These are phyloP conservation scores for Anguilla megastoma DNA, from an alignment of 2,797 vertebrate species.

Conservation along the genomic window DNA sequence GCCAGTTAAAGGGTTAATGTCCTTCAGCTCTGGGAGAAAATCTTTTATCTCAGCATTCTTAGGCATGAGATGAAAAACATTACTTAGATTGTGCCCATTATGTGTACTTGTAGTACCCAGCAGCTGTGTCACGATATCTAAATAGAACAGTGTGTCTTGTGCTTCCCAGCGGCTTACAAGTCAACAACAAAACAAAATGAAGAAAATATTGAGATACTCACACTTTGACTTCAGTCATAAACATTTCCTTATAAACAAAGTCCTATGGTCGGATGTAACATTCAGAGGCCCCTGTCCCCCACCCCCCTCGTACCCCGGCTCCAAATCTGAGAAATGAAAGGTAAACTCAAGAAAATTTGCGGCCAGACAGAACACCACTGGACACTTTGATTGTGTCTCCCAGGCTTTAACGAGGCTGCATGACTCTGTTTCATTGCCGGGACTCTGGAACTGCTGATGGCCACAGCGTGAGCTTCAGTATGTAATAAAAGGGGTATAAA, in stretches of 20 bases:
- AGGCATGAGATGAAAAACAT: not conserved
- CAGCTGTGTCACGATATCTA: not conserved
- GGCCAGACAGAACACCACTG: not conserved
- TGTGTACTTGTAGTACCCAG: not conserved
- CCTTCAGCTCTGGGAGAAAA: constrained; percentile 2
- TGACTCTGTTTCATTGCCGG: not conserved
- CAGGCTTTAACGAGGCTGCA: not conserved
- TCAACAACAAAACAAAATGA: not conserved
- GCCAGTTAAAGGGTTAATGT: not conserved
- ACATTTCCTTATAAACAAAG: not conserved
- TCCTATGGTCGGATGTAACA: not conserved
- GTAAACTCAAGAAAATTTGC: not conserved
- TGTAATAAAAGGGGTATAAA: not conserved
- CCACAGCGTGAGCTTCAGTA: not conserved
- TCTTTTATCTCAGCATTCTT: not conserved
- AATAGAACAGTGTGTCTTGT: not conserved
- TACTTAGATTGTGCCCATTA: not conserved
- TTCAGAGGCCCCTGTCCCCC: not conserved
- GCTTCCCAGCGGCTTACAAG: not conserved
- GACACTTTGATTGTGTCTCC: not conserved
- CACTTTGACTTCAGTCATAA: not conserved
- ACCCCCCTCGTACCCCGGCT: not conserved
- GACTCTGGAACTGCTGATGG: not conserved
- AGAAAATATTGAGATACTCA: not conserved
- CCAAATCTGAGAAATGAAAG: not conserved